Base-by-base conservation (phyloP, 2,888 invertebrate species). In the Polydrusus tereticollis region DNA sequence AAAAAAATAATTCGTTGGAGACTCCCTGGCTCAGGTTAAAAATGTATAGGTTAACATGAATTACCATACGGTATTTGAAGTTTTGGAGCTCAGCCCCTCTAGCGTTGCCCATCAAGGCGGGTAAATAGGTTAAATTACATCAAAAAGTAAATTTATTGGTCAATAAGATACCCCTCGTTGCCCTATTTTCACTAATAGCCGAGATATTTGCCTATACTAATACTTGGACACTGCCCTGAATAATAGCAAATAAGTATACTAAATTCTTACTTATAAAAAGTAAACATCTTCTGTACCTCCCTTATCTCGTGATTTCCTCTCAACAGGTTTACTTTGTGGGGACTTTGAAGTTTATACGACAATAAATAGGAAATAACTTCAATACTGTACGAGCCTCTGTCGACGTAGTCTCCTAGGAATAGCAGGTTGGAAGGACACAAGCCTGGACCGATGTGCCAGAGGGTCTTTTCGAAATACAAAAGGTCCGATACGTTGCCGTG, bases 281-380 rank as follows among this genome's bases (percentile, higher is more conserved):
- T 89, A 83, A 92, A 93, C 89, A 90, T 90, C 83, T 89, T 90
- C 84, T 94, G 93, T 57, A 93, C 90, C 74, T 89, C 89, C 69
- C 93, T 85, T n/a, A 91, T 88, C 85, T 94, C 94, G 82, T 94
- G 93, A 83, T 94, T 94, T 0, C 93, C 94, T 58, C 93, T 85
- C 16, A 94, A 79, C 70, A 94, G 82, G 76, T 86, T 87, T 69
- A 93, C 87, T 72, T 90, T 91, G 18, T 85, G 81, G 0, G 93
- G 92, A 0, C 90, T 88, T 80, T 91, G 88, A 55, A 92, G 80
- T 84, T 94, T 94, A 78, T 91, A 90, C 1, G 92, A 89, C 76
- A 94, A 87, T 62, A 94, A 84, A 80, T 93, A 93, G 0, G 91
- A 88, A 75, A 93, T 85, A 1, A 93, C 90, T 86, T 94, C 93